Base-by-base conservation (phyloP, 2,888 invertebrate species). In the Apotomis turbidana region DNA sequence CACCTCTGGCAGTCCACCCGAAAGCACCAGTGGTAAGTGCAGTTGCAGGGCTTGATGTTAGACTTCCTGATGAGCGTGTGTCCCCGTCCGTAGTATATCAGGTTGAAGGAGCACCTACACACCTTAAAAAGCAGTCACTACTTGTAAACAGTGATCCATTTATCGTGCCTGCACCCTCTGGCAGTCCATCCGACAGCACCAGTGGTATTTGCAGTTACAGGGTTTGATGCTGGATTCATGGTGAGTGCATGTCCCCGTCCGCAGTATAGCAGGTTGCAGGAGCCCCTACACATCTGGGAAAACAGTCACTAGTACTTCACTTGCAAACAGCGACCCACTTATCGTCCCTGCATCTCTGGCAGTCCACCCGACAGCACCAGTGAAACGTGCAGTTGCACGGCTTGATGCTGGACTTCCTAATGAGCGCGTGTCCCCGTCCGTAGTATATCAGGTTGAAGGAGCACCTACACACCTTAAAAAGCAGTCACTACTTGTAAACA, bases 11-110 rank as follows among this genome's bases (percentile, higher is more conserved):
- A 99, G 85, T 97, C 96, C 38, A 99, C 98, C 76, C 95, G 94
- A 90, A 98, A 99, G 93, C 98, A 99, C 98, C 98, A 98, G 80
- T 97, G 96, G 90, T 99, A 98, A 80, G 96, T 96, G 90, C 98
- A 99, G 85, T 96, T 95, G 87, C 98, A 98, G 46, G 97, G 94
- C 83, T 97, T 97, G 68, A 95, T 95, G 76, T 96, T 95, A 64
- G 95, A 95, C 83, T 96, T 96, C 77, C 96, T 95, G 74, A 97
- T 95, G 76, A 97, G 95, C 82, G 96, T 97, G 91, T 97, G 97
- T 0, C 98, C 97, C 79, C 98, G 94, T 0, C 98, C 15, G 15
- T 15, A 15, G 15, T 15, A 15, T 15, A 15, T 15, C 15, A 15
- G 15, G 15, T 15, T 15, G 15, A 15, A 15, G 15, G 15, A 15